phyloP scores from a whole-genome alignment of 2,888 invertebrate species.

The Cryptus armator region DNA sequence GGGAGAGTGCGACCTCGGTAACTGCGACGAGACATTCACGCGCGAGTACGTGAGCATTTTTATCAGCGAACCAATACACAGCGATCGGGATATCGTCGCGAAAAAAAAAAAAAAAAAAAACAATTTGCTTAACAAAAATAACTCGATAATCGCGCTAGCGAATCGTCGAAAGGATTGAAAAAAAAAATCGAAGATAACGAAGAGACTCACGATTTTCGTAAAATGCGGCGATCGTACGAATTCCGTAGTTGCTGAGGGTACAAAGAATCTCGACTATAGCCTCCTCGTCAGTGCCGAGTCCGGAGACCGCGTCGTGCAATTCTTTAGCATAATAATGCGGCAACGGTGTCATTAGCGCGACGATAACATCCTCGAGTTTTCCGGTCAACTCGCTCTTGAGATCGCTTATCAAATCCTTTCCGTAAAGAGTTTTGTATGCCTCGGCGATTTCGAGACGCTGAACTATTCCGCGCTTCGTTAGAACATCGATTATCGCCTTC shows the following conservation, averaged over 20 bases:
- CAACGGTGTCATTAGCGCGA: constrained; percentile 96
- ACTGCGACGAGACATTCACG: constrained; percentile 11
- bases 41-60: not conserved
- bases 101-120: not conserved
- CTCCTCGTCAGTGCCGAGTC: constrained; percentile 95
- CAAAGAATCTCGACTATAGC: constrained; percentile 97
- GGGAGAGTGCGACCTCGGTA: constrained; percentile 35
- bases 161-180: too few relatives aligned
- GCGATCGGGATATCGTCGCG: not conserved
- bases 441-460: constrained; percentile 96
- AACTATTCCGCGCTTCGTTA: constrained; percentile 94
- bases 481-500: constrained; percentile 95
- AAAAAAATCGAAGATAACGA: too few relatives aligned
- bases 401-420: constrained; percentile 93
- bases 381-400: constrained; percentile 96
- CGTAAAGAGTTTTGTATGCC: constrained; percentile 96
- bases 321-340: constrained; percentile 97
- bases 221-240: constrained; percentile 93
- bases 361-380: constrained; percentile 94
- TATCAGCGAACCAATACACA: not conserved
- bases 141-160: too few relatives aligned
- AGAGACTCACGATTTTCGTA: constrained; percentile 91
- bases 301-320: constrained; percentile 94
- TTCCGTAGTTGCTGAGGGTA: constrained; percentile 96
- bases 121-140: not conserved